Conservation (phyloP, 2,888 invertebrate species). For the Drosophila diplacantha region DNA sequence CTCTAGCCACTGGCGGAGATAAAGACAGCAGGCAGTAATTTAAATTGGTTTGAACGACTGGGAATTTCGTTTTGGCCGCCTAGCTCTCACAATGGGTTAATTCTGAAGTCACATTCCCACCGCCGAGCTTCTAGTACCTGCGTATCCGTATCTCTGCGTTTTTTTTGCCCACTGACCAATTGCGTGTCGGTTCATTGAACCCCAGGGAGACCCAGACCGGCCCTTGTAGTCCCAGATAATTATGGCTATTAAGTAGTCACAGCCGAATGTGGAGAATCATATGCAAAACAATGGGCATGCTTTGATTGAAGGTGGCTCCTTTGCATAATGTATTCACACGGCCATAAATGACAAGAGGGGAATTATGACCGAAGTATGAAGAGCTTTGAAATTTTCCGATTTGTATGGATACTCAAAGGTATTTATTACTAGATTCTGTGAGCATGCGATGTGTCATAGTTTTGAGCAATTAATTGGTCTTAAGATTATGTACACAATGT, state of each 20-base stretch:
- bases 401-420: neutral
- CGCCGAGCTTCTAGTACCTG: constrained; percentile 28
- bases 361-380: neutral
- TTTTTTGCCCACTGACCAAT: constrained; percentile 41
- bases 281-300: constrained; percentile 53
- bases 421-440: constrained; percentile 3
- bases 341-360: neutral
- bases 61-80: neutral
- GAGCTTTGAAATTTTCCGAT: neutral
- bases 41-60: constrained; percentile 1
- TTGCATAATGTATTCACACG: constrained; percentile 31
- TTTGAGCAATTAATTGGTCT: neutral
- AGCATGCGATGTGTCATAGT: constrained; percentile 11
- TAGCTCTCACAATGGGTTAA: constrained; percentile 10
- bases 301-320: constrained; percentile 39
- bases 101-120: constrained; percentile 17
- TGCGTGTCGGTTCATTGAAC: constrained; percentile 67
- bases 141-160: constrained; percentile 4
- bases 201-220: constrained; percentile 20
- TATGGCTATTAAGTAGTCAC: constrained; percentile 58
- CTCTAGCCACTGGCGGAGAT: constrained; percentile 3
- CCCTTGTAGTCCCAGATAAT: constrained; percentile 44
- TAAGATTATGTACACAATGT: neutral
- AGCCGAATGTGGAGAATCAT: constrained; percentile 28
- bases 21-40: neutral